Evolutionary conservation across 53 echinoderm and acorn worm genomes (phyloP).

Genomic region (Glandiceps talaboti): DNA sequence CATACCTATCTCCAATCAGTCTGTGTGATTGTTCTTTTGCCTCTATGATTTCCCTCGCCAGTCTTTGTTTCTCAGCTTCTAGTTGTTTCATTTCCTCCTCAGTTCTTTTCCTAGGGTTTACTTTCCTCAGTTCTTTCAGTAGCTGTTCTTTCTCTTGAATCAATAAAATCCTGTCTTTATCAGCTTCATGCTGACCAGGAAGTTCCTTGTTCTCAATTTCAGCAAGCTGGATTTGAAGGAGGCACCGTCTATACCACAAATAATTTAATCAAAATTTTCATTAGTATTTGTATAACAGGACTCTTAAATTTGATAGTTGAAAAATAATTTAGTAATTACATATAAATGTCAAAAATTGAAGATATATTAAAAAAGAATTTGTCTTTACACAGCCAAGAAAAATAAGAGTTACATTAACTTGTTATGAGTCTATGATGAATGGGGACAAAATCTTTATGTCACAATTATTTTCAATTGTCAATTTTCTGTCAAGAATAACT

Average conservation of each 20-base stretch:
- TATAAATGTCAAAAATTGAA: too few relatives aligned
- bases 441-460: too few relatives aligned
- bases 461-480: too few relatives aligned
- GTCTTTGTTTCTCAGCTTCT: slow-evolving; percentile 33
- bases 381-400: too few relatives aligned
- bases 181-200: slow-evolving; percentile 33
- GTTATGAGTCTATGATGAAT: too few relatives aligned
- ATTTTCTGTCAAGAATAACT: too few relatives aligned
- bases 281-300: too few relatives aligned
- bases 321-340: too few relatives aligned
- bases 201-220: slow-evolving; percentile 43
- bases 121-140: slow-evolving; percentile 41
- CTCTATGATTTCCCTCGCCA: slow-evolving; percentile 36
- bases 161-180: slow-evolving; percentile 37
- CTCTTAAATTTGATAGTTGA: too few relatives aligned
- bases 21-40: slow-evolving; percentile 38
- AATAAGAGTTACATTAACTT: too few relatives aligned
- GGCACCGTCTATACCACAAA: slow-evolving; percentile 23
- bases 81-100: slow-evolving; percentile 38
- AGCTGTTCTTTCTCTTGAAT: slow-evolving; percentile 52
- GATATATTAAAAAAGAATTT: too few relatives aligned
- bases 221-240: slow-evolving; percentile 38
- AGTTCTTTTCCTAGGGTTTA: slow-evolving; percentile 32
- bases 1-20: slow-evolving; percentile 51
- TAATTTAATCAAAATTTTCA: too few relatives aligned